A percentile compares a stretch with the other conserved stretches of the same genome.
These are phyloP conservation scores for Caenorhabditis angaria DNA, from an alignment of 2,888 invertebrate genomes.

Conservation along the genomic window DNA sequence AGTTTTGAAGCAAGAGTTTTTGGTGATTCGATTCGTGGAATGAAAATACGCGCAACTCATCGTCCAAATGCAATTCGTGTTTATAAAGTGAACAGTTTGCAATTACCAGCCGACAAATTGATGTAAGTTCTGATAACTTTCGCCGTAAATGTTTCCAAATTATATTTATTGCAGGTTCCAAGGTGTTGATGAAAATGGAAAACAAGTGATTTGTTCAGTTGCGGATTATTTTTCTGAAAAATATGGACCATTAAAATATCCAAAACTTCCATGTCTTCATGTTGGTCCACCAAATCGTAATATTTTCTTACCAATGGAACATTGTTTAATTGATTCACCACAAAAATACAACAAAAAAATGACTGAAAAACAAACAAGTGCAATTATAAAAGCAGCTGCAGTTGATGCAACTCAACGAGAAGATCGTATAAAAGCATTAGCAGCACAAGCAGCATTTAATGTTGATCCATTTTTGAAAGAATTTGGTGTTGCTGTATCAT, in stretches of 20 bases:
- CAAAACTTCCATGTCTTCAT: constrained; percentile 68
- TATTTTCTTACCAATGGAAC: constrained; percentile 67
- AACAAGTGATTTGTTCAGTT: constrained; percentile 56
- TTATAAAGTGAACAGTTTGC: constrained; percentile 64
- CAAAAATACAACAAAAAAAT: constrained; percentile 68
- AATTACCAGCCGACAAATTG: constrained; percentile 60
- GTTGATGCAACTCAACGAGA: constrained; percentile 66
- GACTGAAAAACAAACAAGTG: constrained; percentile 63
- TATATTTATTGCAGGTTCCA: constrained; percentile 50
- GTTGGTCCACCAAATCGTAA: constrained; percentile 66
- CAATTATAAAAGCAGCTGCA: constrained; percentile 66
- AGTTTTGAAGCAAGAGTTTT: constrained; percentile 53
- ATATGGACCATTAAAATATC: constrained; percentile 60
- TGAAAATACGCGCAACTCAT: constrained; percentile 61
- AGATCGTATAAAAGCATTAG: constrained; percentile 56
- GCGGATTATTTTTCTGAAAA: constrained; percentile 65
- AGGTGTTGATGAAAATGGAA: constrained; percentile 49
- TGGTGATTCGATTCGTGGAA: constrained; percentile 60
- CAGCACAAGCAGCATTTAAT: constrained; percentile 61
- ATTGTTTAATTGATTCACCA: constrained; percentile 61
- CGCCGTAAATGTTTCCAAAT: too few species aligned
- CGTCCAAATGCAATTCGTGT: constrained; percentile 62
- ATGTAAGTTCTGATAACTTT: constrained; percentile 17
- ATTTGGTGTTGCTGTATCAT: constrained; percentile 60
- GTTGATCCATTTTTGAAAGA: constrained; percentile 63